Evolutionary conservation across 2,888 invertebrate genomes (phyloP).

Genomic region (Autographa gamma): DNA sequence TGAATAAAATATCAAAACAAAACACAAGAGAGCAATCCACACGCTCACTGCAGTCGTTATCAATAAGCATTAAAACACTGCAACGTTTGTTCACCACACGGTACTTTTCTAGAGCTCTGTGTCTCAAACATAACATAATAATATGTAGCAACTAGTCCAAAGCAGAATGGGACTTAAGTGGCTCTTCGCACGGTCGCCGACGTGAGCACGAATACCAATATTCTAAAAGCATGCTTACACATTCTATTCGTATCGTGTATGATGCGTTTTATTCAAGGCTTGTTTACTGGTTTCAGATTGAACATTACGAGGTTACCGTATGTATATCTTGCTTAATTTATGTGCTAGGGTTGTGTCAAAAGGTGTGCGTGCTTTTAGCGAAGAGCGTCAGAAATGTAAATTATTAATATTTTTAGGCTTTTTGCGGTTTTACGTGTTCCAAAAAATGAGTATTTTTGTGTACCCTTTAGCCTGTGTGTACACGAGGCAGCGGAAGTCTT

Average conservation of each 20-base stretch:
- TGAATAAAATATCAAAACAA: not conserved
- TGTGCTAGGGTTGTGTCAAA: conserved; percentile 27
- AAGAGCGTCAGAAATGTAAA: not conserved
- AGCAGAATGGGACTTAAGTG: conserved; percentile 58
- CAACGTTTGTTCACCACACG: conserved; percentile 20
- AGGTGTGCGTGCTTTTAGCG: conserved; percentile 1
- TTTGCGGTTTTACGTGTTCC: not conserved
- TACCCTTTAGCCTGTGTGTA: too few species aligned
- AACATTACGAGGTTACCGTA: conserved; percentile 45
- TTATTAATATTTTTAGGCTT: not conserved
- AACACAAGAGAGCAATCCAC: not conserved
- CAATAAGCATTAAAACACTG: conserved; percentile 5
- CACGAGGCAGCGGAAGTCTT: too few species aligned
- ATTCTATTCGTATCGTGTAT: conserved; percentile 57
- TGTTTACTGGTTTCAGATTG: conserved; percentile 40
- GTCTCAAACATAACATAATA: conserved; percentile 46
- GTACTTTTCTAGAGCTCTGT: conserved; percentile 26
- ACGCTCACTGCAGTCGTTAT: conserved; percentile 2
- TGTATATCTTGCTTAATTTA: conserved; percentile 48
- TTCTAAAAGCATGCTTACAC: conserved; percentile 70
- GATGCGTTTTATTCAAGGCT: conserved; percentile 55
- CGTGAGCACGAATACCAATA: conserved; percentile 72
- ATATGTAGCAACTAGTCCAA: conserved; percentile 59
- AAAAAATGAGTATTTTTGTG: too few species aligned
- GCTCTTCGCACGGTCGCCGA: conserved; percentile 54